Evolutionary conservation across 2,888 invertebrate genomes (phyloP).

Genomic region (Trichacis sp.): DNA sequence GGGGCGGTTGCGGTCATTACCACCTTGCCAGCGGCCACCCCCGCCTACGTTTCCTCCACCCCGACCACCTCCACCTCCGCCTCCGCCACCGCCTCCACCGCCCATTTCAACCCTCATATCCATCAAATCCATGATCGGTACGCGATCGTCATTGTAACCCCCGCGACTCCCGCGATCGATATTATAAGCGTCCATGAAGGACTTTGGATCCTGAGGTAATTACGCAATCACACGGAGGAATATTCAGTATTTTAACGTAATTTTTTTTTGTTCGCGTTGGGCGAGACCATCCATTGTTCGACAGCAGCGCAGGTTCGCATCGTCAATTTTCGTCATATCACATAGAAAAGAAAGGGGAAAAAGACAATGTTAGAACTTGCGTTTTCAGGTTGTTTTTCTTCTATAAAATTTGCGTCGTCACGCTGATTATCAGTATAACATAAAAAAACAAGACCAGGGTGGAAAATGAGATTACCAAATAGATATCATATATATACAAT

Average conservation of each 20-base stretch:
- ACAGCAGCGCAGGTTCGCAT: slow-evolving; percentile 68
- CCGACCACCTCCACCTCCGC: slow-evolving; percentile 33
- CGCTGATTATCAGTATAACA: slow-evolving; percentile 16
- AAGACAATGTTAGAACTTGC: slow-evolving; percentile 66
- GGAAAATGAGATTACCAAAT: no score
- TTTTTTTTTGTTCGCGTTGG: no score
- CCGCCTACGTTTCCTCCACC: slow-evolving; percentile 61
- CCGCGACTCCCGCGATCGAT: slow-evolving; percentile 66
- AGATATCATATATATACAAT: no score
- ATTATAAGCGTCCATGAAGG: slow-evolving; percentile 69
- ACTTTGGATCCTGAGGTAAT: slow-evolving; percentile 70
- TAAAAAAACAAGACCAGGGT: slow-evolving; percentile 32
- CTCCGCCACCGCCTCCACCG: slow-evolving; percentile 44
- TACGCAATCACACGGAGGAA: background rate
- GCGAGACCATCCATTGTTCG: slow-evolving; percentile 66
- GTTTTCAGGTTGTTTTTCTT: no score
- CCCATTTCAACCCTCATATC: slow-evolving; percentile 69
- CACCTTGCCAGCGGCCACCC: slow-evolving; percentile 65
- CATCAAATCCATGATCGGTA: slow-evolving; percentile 68
- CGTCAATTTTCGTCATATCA: slow-evolving; percentile 70
- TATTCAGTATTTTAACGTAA: no score
- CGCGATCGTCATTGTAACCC: slow-evolving; percentile 67
- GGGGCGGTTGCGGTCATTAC: slow-evolving; percentile 72
- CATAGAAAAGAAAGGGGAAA: slow-evolving; percentile 70
- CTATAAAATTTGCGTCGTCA: slow-evolving; percentile 8